A percentile compares a stretch with the other conserved stretches of the same genome.
These are phyloP conservation scores for Troilus luridus DNA, from an alignment of 2,888 invertebrate genomes.

Conservation along the genomic window DNA sequence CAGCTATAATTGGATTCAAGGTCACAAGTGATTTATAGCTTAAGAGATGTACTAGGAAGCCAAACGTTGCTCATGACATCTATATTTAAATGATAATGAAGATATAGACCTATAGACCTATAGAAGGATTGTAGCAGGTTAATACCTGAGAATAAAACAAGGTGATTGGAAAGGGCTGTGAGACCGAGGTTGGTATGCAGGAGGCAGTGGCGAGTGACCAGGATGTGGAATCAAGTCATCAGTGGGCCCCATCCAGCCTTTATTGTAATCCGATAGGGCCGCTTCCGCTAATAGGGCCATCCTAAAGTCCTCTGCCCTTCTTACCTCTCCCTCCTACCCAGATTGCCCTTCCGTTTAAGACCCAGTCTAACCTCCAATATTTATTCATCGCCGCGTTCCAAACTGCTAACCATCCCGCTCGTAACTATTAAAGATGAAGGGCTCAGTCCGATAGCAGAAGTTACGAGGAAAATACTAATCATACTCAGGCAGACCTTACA, in stretches of 20 bases:
- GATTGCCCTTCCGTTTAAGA: constrained; percentile 11
- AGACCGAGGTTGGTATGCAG: constrained; percentile 2
- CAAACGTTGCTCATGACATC: too few species aligned
- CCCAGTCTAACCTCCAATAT: not conserved
- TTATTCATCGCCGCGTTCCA: not conserved
- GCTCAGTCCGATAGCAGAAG: not conserved
- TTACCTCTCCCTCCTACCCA: not conserved
- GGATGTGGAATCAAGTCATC: constrained; percentile 43
- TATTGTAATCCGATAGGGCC: constrained; percentile 45
- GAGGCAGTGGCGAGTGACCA: not conserved
- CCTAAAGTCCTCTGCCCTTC: constrained; percentile 7
- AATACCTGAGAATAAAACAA: not conserved
- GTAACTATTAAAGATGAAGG: not conserved
- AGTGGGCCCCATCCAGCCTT: constrained; percentile 13
- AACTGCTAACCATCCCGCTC: not conserved
- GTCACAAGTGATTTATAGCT: too few species aligned
- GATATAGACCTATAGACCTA: too few species aligned
- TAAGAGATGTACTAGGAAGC: too few species aligned
- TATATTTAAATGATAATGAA: too few species aligned
- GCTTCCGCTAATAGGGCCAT: constrained; percentile 19
- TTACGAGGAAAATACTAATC: not conserved
- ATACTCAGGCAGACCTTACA: too few species aligned
- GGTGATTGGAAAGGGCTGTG: not conserved
- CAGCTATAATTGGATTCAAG: too few species aligned
- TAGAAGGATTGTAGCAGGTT: not conserved